Base-by-base conservation (phyloP, 2,113 vertebrate genomes). In the Tretioscincus oriximinensis region DNA sequence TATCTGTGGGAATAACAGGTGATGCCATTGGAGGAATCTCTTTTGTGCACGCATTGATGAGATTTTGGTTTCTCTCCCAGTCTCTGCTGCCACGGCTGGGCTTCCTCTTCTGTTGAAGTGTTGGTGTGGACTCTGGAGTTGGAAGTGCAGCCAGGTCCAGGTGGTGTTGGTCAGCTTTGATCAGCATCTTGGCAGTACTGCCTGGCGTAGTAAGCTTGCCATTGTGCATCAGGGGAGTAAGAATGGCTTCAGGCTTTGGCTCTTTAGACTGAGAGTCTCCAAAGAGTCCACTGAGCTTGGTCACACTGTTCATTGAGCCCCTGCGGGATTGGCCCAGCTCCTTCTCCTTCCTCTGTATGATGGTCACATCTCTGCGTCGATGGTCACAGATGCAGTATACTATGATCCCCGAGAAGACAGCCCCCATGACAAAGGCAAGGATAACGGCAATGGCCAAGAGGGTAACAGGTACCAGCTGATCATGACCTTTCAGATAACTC, bases 321-420 rank as follows among this genome's bases (percentile, higher is more conserved):
- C 98, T 94, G 61, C 97, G 95, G 45, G 97, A 96, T 88, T 97
- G 96, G 1, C 93, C 81, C 66, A 96, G 91, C 79, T 99, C 98
- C 89, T 98, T 98, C 87, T 99, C 97, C 86, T 98, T 98, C 82
- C 96, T 97, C 83, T 96, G 95, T 1, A 94, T 91, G 14, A 93
- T 90, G 14, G 97, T 93, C n/a, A 96, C 84, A 63, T 99, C 97
- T 16, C 97, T 95, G 70, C 97, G 97, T 35, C 97, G 95, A 91
- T 98, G 97, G 87, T 99, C 98, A 0, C 98, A 99, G 76, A 98
- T 97, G 72, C 98, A 99, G 85, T 99, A 99, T 54, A 99, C 98
- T 4, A 98, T 84, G 90, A 99, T 97, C 88, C 98, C 98, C 0
- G 98, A 99, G 95, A 99, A 99, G 89, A 99, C 92, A 69, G 98